A percentile compares a stretch with the other conserved stretches of the same genome.
Conservation (phyloP, 2,888 invertebrate genomes). For the Antitype chi region DNA sequence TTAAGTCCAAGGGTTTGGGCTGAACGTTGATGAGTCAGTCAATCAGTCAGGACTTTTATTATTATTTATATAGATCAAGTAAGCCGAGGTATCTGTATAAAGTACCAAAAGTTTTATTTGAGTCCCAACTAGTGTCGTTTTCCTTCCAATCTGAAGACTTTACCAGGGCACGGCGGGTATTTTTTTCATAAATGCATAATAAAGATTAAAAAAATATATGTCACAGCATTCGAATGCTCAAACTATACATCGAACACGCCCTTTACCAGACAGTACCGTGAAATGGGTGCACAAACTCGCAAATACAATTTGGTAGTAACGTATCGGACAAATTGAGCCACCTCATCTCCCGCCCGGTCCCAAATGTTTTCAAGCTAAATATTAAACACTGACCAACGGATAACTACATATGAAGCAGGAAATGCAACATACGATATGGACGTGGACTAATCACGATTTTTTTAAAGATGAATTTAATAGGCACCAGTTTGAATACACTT, state of each 20-base stretch:
- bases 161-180: too few species aligned
- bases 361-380: slow-evolving; percentile 24
- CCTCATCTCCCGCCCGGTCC: slow-evolving; percentile 11
- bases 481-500: background rate
- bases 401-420: background rate
- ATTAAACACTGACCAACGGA: background rate
- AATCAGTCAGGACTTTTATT: too few species aligned
- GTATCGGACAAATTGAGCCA: slow-evolving; percentile 65
- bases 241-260: slow-evolving; percentile 35
- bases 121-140: background rate
- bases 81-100: too few species aligned
- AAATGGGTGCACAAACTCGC: slow-evolving; percentile 74
- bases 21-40: too few species aligned
- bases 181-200: too few species aligned
- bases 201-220: too few species aligned
- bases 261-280: slow-evolving; percentile 69
- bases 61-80: too few species aligned
- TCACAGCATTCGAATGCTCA: slow-evolving; percentile 31
- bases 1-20: too few species aligned
- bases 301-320: slow-evolving; percentile 77
- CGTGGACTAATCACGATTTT: too few species aligned
- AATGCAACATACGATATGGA: background rate
- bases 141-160: too few species aligned
- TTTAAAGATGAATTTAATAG: background rate
- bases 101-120: too few species aligned